Evolutionary conservation across 1,140 invertebrate genomes (phyloP).

Genomic region (Drosophila pseudoananassae): DNA sequence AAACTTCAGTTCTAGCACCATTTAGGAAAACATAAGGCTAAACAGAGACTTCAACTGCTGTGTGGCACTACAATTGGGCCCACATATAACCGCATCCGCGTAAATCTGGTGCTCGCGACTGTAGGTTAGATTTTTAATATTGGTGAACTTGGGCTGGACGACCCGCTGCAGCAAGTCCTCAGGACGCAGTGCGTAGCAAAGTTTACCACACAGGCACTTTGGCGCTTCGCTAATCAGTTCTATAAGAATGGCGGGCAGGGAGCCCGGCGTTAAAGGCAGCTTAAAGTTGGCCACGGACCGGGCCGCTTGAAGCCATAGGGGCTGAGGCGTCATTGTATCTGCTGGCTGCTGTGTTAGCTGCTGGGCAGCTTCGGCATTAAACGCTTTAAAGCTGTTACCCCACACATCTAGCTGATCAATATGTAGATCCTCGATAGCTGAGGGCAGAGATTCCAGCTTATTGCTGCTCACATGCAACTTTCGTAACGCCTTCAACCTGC

Average conservation of each 20-base stretch:
- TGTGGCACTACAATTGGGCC: slow-evolving; percentile 41
- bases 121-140: slow-evolving; percentile 73
- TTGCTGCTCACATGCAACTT: slow-evolving; percentile 85
- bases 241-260: slow-evolving; percentile 68
- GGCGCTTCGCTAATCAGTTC: slow-evolving; percentile 73
- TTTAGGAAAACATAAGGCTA: slow-evolving; percentile 22
- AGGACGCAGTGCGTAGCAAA: slow-evolving; percentile 60
- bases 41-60: slow-evolving; percentile 31
- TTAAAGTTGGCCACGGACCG: slow-evolving; percentile 55
- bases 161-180: slow-evolving; percentile 56
- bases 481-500: slow-evolving; percentile 86
- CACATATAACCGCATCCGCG: slow-evolving; percentile 72
- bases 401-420: slow-evolving; percentile 75
- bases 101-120: slow-evolving; percentile 80
- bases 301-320: slow-evolving; percentile 67
- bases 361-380: slow-evolving; percentile 50
- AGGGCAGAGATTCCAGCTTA: slow-evolving; percentile 85
- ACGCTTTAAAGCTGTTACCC: slow-evolving; percentile 71
- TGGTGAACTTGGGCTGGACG: slow-evolving; percentile 61
- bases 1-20: not conserved
- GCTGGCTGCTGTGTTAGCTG: slow-evolving; percentile 4
- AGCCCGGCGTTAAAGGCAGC: slow-evolving; percentile 46
- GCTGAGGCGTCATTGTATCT: slow-evolving; percentile 10
- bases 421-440: slow-evolving; percentile 63
- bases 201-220: slow-evolving; percentile 70